Evolutionary conservation across 2,888 invertebrate species (phyloP).

Genomic region (Lasioglossum vierecki): DNA sequence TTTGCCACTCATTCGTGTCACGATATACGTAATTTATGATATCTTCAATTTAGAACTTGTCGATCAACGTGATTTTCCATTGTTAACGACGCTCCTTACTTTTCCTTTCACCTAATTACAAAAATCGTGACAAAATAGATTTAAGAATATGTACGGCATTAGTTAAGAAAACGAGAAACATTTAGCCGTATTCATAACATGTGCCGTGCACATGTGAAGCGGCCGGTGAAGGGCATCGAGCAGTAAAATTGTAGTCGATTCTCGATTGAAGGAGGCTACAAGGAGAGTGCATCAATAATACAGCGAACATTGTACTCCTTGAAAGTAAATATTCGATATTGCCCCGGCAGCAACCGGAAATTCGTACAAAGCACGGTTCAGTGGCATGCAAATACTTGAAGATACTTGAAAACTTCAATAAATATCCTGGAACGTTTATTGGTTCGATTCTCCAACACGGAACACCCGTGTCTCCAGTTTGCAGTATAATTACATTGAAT

Average conservation of each 20-base stretch:
- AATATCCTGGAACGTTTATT: background rate
- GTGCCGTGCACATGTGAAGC: background rate
- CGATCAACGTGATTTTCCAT: background rate
- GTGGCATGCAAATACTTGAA: conserved; percentile 9
- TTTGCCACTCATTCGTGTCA: conserved; percentile 4
- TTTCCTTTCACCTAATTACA: background rate
- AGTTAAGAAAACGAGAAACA: background rate
- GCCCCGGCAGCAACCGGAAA: background rate
- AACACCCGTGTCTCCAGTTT: background rate
- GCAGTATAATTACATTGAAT: background rate
- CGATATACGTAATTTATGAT: background rate
- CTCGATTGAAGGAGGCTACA: conserved; percentile 19
- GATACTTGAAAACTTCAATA: conserved; percentile 10
- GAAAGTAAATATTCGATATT: conserved; percentile 39
- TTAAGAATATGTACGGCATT: background rate
- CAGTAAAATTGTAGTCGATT: conserved; percentile 2
- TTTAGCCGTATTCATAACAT: background rate
- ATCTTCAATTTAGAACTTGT: background rate
- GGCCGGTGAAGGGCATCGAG: background rate
- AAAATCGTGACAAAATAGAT: background rate
- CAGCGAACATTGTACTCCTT: conserved; percentile 23
- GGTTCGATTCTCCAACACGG: background rate
- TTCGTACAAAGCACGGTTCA: conserved; percentile 12
- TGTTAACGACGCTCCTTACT: background rate
- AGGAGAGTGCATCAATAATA: conserved; percentile 45